phyloP scores from a whole-genome alignment of 2,888 invertebrate species.

The Eurytoma californica region DNA sequence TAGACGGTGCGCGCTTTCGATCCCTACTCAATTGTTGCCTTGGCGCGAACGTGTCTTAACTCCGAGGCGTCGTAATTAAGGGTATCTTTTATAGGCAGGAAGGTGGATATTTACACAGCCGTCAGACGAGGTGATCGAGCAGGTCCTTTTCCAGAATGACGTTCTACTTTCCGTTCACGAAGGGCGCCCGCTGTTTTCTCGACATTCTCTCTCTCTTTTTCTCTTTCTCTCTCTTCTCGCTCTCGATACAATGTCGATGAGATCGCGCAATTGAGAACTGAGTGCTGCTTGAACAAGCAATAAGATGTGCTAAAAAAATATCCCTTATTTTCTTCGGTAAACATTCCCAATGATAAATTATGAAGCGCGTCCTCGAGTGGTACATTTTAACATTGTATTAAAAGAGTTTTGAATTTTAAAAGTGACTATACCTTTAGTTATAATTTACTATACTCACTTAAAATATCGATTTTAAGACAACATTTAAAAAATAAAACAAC shows the following conservation, averaged over 20 bases:
- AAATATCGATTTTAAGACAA: too few relatives aligned
- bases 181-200: slow-evolving; percentile 23
- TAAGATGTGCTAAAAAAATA: slow-evolving; percentile 48
- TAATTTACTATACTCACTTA: too few relatives aligned
- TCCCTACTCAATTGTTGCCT: slow-evolving; percentile 18
- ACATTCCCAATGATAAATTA: slow-evolving; percentile 33
- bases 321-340: slow-evolving; percentile 15
- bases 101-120: slow-evolving; percentile 73
- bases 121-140: slow-evolving; percentile 70
- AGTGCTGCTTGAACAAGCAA: slow-evolving; percentile 34
- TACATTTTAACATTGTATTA: too few relatives aligned
- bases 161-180: slow-evolving; percentile 62
- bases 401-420: too few relatives aligned
- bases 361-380: not conserved
- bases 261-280: slow-evolving; percentile 26
- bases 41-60: slow-evolving; percentile 63
- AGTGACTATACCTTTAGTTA: too few relatives aligned
- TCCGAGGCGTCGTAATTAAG: slow-evolving; percentile 70
- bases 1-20: not conserved
- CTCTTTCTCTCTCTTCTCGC: not conserved
- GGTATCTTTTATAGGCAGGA: slow-evolving; percentile 72
- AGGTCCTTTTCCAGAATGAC: slow-evolving; percentile 68
- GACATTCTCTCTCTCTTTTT: slow-evolving; percentile 26
- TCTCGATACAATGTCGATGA: slow-evolving; percentile 44
- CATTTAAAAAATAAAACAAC: too few relatives aligned